phyloP scores from a whole-genome alignment of 1,140 invertebrate genomes.

The Euura saliciscinereae region DNA sequence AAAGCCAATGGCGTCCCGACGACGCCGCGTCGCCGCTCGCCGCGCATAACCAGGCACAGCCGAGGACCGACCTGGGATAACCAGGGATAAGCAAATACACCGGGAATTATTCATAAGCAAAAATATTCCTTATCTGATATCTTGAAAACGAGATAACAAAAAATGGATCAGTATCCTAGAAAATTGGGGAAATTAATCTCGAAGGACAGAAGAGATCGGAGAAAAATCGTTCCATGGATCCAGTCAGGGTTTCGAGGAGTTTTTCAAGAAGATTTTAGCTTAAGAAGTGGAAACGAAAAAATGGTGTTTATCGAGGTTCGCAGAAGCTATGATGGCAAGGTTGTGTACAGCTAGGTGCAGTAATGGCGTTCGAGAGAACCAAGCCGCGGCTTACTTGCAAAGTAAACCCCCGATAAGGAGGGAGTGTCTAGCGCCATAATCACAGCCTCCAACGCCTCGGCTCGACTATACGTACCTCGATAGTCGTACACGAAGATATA shows the following conservation, averaged over 20 bases:
- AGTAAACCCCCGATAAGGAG: constrained; percentile 4
- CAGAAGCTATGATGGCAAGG: no score
- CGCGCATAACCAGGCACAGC: background rate
- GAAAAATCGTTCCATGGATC: no score
- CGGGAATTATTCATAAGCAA: no score
- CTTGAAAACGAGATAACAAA: no score
- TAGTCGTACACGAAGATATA: background rate
- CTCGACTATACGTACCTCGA: background rate
- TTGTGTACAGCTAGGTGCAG: background rate
- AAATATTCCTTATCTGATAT: no score
- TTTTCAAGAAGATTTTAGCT: no score
- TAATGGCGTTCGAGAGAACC: background rate
- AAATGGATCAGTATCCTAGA: no score
- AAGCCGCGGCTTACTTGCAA: background rate
- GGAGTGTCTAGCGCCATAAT: constrained; percentile 4
- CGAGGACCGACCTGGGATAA: background rate
- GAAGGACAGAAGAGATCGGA: no score
- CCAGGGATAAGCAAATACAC: background rate
- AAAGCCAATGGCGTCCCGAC: constrained; percentile 41
- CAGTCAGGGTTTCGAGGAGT: no score
- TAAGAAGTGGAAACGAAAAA: no score
- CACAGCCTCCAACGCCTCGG: constrained; percentile 3
- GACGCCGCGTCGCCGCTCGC: constrained; percentile 14
- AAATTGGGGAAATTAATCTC: no score
- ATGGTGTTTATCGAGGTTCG: no score